Conservation (phyloP, 2,113 vertebrate species). For the Periophthalmodon schlosseri region DNA sequence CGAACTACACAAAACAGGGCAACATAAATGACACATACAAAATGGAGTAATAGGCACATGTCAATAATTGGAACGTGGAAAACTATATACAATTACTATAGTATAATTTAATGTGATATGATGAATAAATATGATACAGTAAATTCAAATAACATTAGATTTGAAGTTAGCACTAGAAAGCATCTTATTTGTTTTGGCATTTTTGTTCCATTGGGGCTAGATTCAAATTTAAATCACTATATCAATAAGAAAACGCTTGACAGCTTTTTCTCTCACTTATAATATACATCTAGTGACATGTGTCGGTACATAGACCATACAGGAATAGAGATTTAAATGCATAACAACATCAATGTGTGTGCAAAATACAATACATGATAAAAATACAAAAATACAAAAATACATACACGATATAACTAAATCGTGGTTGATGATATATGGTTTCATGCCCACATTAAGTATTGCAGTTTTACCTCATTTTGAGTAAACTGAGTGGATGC, state of each 20-base stretch:
- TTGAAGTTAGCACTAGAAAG: no score
- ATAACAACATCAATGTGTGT: neutral
- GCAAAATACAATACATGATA: neutral
- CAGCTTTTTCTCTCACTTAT: neutral
- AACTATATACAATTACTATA: neutral
- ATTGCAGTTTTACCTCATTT: constrained; percentile 55
- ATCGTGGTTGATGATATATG: neutral
- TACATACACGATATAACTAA: constrained; percentile 1
- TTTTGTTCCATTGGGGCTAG: neutral
- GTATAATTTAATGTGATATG: neutral
- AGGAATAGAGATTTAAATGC: neutral
- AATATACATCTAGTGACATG: neutral
- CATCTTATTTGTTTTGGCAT: neutral
- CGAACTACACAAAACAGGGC: constrained; percentile 81
- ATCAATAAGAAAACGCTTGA: neutral
- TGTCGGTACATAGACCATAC: constrained; percentile 32
- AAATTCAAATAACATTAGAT: no score
- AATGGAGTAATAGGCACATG: constrained; percentile 27
- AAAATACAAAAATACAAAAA: no score
- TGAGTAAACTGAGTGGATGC: constrained; percentile 49
- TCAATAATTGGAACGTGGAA: neutral
- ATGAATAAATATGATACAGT: no score
- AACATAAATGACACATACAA: constrained; percentile 27
- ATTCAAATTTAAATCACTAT: neutral
- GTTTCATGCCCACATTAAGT: constrained; percentile 6